phyloP scores from a whole-genome alignment of 2,888 invertebrate genomes.

The Strigamia maritima region DNA sequence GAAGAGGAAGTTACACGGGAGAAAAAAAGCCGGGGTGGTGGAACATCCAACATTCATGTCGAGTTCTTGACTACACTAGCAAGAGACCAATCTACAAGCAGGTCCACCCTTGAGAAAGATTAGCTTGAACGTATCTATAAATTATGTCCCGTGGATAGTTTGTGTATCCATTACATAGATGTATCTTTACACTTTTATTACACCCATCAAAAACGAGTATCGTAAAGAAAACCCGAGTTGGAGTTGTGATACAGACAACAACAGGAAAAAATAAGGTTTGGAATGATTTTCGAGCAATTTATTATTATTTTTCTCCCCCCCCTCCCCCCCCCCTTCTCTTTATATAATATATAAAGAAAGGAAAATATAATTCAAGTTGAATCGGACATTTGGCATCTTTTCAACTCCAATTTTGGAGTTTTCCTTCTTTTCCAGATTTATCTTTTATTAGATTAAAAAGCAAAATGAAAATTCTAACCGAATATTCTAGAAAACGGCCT shows the following conservation, averaged over 20 bases:
- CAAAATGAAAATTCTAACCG: no score
- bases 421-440: no score
- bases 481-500: no score
- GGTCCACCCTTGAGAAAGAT: neutral
- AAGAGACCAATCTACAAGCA: neutral
- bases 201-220: neutral
- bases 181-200: constrained; percentile 2
- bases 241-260: neutral
- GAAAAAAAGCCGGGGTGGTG: neutral
- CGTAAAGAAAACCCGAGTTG: neutral
- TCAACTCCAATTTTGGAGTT: no score
- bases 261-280: neutral
- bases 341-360: neutral
- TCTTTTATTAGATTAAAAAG: no score
- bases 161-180: neutral
- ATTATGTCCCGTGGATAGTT: neutral
- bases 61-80: neutral
- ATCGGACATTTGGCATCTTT: no score
- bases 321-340: no score
- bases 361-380: no score
- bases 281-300: neutral
- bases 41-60: constrained; percentile 10
- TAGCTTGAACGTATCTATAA: neutral
- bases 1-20: neutral
- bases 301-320: neutral